Conservation (phyloP, 2,797 vertebrate genomes). For the Sebastes oblongus region DNA sequence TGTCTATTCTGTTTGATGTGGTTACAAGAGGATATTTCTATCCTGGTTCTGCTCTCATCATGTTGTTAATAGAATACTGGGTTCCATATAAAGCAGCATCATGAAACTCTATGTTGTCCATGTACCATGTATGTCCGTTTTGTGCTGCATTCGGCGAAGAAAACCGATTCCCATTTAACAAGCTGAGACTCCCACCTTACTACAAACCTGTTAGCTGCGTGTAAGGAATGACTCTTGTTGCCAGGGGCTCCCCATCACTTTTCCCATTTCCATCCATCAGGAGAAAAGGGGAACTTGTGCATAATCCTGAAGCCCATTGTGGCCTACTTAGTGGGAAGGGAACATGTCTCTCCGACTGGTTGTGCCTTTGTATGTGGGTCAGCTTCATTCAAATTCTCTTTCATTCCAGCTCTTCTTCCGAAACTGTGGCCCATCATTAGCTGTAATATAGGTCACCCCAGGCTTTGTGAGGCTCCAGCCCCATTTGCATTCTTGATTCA, state of each 20-base stretch:
- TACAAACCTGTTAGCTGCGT: constrained; percentile 55
- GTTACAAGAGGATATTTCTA: background rate
- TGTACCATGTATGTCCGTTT: background rate
- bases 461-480: constrained; percentile 82
- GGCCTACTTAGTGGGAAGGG: constrained; percentile 85
- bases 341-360: constrained; percentile 84
- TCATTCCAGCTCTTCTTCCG: constrained; percentile 81
- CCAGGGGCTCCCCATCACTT: constrained; percentile 72
- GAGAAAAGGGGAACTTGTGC: constrained; percentile 78
- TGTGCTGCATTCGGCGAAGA: background rate
- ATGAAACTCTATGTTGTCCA: background rate
- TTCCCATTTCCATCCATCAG: constrained; percentile 75
- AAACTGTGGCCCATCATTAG: constrained; percentile 84
- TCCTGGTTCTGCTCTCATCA: constrained; percentile 9
- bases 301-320: constrained; percentile 87
- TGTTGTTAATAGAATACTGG: background rate
- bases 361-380: constrained; percentile 87
- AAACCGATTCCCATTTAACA: constrained; percentile 28
- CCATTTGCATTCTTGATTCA: constrained; percentile 87
- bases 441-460: constrained; percentile 86
- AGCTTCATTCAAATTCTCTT: constrained; percentile 88
- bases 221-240: constrained; percentile 57
- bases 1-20: constrained; percentile 38
- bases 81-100: background rate
- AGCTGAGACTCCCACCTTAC: constrained; percentile 29